A percentile compares a stretch with the other conserved stretches of the same genome.
Evolutionary conservation across 2,113 vertebrate genomes (phyloP).

Genomic region (Clarias magur): DNA sequence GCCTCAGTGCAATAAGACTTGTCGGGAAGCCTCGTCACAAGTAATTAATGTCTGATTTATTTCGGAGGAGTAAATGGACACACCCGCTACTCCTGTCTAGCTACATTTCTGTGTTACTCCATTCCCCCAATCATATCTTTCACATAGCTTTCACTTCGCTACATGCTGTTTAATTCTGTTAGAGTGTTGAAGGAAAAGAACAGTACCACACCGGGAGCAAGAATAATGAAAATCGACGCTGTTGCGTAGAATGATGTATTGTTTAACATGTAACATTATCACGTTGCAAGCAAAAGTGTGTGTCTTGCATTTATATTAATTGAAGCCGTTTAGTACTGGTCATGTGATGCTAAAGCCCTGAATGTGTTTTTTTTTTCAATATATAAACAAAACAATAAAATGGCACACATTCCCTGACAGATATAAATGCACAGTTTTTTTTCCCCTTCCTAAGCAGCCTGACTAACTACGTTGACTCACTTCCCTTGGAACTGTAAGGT

Average conservation of each 20-base stretch:
- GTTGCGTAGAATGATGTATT: not conserved
- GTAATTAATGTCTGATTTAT: not conserved
- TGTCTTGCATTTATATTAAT: not conserved
- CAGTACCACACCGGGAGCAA: not conserved
- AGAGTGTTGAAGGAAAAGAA: not conserved
- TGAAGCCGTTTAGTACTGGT: not conserved
- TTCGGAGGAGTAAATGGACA: not conserved
- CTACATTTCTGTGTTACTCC: not conserved
- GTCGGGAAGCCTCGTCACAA: constrained; percentile 20
- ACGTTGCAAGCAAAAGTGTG: not conserved
- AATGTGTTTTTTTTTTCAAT: not conserved
- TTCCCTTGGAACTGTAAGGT: not conserved
- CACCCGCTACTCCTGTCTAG: not conserved
- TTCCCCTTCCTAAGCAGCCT: not conserved
- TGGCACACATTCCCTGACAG: not conserved
- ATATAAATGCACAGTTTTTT: not conserved
- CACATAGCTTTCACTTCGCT: not conserved
- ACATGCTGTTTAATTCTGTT: not conserved
- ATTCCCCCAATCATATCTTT: not conserved
- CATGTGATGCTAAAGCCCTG: not conserved
- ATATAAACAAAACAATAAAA: not conserved
- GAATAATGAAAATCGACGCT: not conserved
- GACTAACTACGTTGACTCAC: not conserved
- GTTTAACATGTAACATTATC: not conserved
- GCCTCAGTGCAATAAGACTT: constrained; percentile 42